These are phyloP conservation scores for Aegithalos caudatus DNA, from an alignment of 2,113 vertebrate genomes.

Conservation along the genomic window DNA sequence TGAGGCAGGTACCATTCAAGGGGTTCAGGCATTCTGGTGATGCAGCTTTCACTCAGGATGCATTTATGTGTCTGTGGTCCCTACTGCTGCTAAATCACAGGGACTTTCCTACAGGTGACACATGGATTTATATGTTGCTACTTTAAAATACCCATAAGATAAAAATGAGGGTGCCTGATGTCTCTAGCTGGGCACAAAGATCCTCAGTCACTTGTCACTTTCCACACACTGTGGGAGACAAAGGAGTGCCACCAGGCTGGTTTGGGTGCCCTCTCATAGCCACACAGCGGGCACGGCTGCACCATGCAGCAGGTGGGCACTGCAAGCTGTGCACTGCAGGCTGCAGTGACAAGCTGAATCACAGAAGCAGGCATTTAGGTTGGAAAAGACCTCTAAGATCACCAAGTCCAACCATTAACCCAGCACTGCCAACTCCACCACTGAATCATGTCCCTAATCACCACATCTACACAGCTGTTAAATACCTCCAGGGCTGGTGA, in stretches of 20 bases:
- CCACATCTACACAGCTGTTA: not conserved
- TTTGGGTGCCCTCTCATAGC: rapidly evolving
- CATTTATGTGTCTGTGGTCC: rapidly evolving
- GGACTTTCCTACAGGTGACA: not conserved
- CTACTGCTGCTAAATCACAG: not conserved
- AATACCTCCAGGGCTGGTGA: not conserved
- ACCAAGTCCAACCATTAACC: not conserved
- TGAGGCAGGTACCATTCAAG: not conserved
- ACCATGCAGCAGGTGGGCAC: not conserved
- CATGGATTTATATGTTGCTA: not conserved
- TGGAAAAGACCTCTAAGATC: not conserved
- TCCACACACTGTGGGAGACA: not conserved
- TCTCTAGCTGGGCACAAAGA: not conserved
- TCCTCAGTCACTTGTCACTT: not conserved
- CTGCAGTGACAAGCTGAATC: not conserved
- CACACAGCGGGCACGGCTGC: not conserved
- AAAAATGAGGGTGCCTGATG: not conserved
- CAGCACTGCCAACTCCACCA: not conserved
- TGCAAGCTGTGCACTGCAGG: not conserved
- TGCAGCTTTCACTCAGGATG: not conserved
- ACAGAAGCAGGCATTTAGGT: not conserved
- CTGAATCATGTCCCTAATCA: not conserved
- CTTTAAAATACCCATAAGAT: not conserved
- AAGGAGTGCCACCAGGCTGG: not conserved
- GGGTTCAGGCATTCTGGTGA: rapidly evolving